A percentile compares a stretch with the other conserved stretches of the same genome.
phyloP scores from a whole-genome alignment of 2,888 invertebrate genomes.

The Pandemis corylana region DNA sequence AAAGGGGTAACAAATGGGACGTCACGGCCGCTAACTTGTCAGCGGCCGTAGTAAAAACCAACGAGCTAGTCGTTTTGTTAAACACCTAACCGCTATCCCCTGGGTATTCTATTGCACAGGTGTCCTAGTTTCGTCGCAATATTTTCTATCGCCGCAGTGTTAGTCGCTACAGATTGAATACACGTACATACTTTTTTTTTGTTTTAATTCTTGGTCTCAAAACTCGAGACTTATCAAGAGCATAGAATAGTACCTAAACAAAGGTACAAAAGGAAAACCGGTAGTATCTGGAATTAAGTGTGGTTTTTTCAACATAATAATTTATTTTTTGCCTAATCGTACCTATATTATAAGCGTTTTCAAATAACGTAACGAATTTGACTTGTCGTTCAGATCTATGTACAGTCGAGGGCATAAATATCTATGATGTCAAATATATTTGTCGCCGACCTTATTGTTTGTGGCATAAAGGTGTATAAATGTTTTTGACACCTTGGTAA shows the following conservation, averaged over 20 bases:
- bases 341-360: background rate
- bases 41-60: background rate
- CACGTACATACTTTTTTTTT: background rate
- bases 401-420: background rate
- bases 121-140: background rate
- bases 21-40: background rate
- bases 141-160: background rate
- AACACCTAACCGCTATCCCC: background rate
- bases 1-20: background rate
- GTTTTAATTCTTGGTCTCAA: background rate
- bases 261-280: no score
- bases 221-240: background rate
- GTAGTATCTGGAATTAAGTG: no score
- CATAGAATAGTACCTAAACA: no score
- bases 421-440: no score
- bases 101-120: background rate
- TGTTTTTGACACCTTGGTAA: no score
- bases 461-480: no score
- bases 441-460: no score
- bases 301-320: no score
- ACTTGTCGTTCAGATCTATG: background rate
- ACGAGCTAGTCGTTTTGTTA: background rate
- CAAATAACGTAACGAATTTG: background rate
- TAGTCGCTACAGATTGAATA: background rate
- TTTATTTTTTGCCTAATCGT: background rate